These are phyloP conservation scores for Axea sp. DNA, from an alignment of 2,888 invertebrate species.

Conservation along the genomic window DNA sequence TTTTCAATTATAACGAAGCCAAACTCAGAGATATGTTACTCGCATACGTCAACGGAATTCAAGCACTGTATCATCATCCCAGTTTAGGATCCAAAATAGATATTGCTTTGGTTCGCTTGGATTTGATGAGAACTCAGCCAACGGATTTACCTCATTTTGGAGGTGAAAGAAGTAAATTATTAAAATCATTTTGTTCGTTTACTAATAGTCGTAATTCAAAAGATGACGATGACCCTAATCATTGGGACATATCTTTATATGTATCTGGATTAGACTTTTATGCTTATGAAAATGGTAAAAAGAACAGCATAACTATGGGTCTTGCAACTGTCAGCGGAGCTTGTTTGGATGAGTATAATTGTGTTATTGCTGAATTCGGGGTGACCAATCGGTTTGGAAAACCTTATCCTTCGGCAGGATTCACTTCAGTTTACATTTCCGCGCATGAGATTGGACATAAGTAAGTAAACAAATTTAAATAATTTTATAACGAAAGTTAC, in stretches of 20 bases:
- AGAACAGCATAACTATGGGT: constrained; percentile 89
- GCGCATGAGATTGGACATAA: constrained; percentile 93
- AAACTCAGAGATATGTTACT: constrained; percentile 87
- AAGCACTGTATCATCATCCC: constrained; percentile 89
- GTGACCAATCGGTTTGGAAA: constrained; percentile 86
- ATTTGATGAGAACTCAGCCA: constrained; percentile 86
- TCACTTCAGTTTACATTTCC: constrained; percentile 89
- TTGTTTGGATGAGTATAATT: constrained; percentile 86
- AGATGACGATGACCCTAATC: constrained; percentile 85
- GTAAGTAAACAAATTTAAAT: no score
- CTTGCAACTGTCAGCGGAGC: constrained; percentile 90
- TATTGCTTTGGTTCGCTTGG: constrained; percentile 85
- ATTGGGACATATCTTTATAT: constrained; percentile 90
- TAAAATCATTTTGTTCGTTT: constrained; percentile 89
- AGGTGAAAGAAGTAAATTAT: constrained; percentile 84
- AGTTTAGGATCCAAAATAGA: constrained; percentile 85
- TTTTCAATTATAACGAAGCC: constrained; percentile 83
- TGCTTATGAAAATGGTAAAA: constrained; percentile 83
- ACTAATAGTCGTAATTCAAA: constrained; percentile 84
- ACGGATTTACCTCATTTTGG: constrained; percentile 82
- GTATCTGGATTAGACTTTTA: constrained; percentile 90
- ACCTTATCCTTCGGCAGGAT: constrained; percentile 91
- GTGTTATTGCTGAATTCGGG: constrained; percentile 89
- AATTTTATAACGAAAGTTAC: no score
- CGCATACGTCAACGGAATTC: constrained; percentile 89